Conservation (phyloP, 1,140 invertebrate species). For the Drosophila chauvacae region DNA sequence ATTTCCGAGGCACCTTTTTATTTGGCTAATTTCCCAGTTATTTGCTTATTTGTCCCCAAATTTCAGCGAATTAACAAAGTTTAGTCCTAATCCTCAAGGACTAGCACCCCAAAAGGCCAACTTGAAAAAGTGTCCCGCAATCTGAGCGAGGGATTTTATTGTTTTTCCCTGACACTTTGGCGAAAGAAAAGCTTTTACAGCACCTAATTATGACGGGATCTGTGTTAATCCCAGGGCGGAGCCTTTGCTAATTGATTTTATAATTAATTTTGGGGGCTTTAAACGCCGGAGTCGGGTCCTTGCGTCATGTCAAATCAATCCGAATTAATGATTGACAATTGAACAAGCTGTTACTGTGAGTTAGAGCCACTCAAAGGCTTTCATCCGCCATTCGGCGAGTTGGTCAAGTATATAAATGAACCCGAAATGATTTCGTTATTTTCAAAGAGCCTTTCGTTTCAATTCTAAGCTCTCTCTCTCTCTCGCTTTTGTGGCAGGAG, state of each 20-base stretch:
- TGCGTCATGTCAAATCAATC: constrained; percentile 28
- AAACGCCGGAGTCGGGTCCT: constrained; percentile 22
- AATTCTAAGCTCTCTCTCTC: background rate
- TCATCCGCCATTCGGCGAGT: constrained; percentile 1
- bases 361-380: constrained; percentile 8
- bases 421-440: constrained; percentile 43
- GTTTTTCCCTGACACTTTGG: constrained; percentile 25
- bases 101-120: constrained; percentile 43
- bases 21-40: constrained; percentile 38
- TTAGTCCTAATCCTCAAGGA: constrained; percentile 55
- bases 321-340: constrained; percentile 50
- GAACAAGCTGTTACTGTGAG: constrained; percentile 23
- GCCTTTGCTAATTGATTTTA: constrained; percentile 71
- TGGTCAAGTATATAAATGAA: constrained; percentile 45
- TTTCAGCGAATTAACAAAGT: constrained; percentile 57
- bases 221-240: constrained; percentile 56
- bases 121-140: constrained; percentile 22
- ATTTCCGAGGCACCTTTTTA: constrained; percentile 20
- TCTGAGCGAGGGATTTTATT: constrained; percentile 46
- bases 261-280: constrained; percentile 74
- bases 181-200: constrained; percentile 54
- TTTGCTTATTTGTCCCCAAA: constrained; percentile 40
- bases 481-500: constrained; percentile 21
- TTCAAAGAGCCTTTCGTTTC: constrained; percentile 11
- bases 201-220: constrained; percentile 79